A percentile compares a stretch with the other conserved stretches of the same genome.
These are phyloP conservation scores for Xestobium rufovillosum DNA, from an alignment of 2,888 invertebrate genomes.

Conservation along the genomic window DNA sequence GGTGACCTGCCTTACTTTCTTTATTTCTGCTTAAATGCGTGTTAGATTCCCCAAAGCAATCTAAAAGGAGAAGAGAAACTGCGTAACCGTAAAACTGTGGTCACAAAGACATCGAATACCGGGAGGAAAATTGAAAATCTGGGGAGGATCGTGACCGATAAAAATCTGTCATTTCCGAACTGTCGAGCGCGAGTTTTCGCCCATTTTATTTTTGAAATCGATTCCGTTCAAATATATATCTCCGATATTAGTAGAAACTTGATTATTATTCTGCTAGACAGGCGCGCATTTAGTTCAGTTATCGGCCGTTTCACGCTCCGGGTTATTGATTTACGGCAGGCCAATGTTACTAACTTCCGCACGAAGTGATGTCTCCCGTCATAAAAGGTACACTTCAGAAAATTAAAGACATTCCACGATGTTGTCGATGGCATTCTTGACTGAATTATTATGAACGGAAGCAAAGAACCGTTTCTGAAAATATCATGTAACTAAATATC, in stretches of 20 bases:
- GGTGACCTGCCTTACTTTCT: no score
- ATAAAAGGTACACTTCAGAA: background rate
- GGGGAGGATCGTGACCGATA: slow-evolving; percentile 30
- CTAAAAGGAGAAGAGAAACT: no score
- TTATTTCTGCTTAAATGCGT: no score
- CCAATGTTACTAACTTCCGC: slow-evolving; percentile 28
- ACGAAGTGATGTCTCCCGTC: slow-evolving; percentile 11
- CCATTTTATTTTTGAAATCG: slow-evolving; percentile 14
- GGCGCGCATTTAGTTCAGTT: slow-evolving; percentile 31
- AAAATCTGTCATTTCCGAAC: slow-evolving; percentile 33
- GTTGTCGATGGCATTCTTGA: no score
- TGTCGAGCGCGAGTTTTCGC: slow-evolving; percentile 27
- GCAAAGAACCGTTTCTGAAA: no score
- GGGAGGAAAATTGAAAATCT: slow-evolving; percentile 31
- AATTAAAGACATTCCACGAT: background rate
- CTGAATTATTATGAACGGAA: no score
- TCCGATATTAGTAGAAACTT: slow-evolving; percentile 24
- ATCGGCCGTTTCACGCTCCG: slow-evolving; percentile 26
- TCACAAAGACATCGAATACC: no score
- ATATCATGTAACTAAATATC: no score
- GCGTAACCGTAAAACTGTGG: no score
- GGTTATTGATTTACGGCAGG: slow-evolving; percentile 32
- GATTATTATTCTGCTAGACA: slow-evolving; percentile 33
- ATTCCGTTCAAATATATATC: slow-evolving; percentile 1
- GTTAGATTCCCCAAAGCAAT: no score